Conservation (phyloP, 1,140 invertebrate species). For the Eumaeus atala region DNA sequence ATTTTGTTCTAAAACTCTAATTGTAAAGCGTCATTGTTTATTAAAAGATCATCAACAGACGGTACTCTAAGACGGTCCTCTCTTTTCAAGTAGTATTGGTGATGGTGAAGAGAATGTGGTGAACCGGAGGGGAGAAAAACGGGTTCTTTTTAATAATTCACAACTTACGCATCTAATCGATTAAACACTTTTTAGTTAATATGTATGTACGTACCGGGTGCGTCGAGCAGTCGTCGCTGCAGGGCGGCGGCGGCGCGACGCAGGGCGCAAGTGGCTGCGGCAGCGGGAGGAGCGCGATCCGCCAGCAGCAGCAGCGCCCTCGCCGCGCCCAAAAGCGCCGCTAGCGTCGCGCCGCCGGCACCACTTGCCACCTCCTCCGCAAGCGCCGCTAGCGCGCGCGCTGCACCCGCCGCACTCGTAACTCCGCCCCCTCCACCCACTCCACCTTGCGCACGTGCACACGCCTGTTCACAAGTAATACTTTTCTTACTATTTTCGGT, state of each 20-base stretch:
- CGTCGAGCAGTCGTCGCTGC: conserved; percentile 33
- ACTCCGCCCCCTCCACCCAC: conserved; percentile 20
- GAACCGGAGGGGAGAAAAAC: too few relatives aligned
- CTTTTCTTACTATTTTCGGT: too few relatives aligned
- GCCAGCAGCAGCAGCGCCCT: conserved; percentile 40
- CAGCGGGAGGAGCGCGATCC: conserved; percentile 27
- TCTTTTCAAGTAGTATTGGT: too few relatives aligned
- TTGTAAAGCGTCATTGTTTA: too few relatives aligned
- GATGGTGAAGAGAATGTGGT: too few relatives aligned
- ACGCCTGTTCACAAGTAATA: conserved; percentile 21
- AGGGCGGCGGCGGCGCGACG: conserved; percentile 32
- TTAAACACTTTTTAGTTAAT: too few relatives aligned
- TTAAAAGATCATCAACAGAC: too few relatives aligned
- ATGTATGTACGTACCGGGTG: conserved; percentile 33
- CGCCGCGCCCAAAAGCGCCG: conserved; percentile 32
- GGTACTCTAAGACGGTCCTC: too few relatives aligned
- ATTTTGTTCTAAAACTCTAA: too few relatives aligned
- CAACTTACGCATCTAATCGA: too few relatives aligned
- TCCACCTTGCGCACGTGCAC: conserved; percentile 18
- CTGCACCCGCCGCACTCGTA: conserved; percentile 25
- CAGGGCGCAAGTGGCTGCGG: conserved; percentile 21
- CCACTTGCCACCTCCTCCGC: conserved; percentile 36
- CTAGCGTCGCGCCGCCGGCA: conserved; percentile 25
- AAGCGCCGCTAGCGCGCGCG: conserved; percentile 34
- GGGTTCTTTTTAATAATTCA: too few relatives aligned